Base-by-base conservation (phyloP, 1,140 invertebrate genomes). In the Heterodera schachtii region DNA sequence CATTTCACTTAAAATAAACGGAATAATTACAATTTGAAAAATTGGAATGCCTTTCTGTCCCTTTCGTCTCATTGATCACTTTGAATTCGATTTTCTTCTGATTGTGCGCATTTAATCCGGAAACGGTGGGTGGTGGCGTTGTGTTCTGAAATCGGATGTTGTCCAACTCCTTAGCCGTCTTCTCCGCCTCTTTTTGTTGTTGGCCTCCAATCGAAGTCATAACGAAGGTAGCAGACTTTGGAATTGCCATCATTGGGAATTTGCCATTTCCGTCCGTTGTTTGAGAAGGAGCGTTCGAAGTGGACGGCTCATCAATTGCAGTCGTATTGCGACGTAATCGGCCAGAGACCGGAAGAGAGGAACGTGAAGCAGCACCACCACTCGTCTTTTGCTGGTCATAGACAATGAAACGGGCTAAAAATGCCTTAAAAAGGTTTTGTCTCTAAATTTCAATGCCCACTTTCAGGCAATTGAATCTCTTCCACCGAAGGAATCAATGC, bases 341-440 rank as follows among this genome's bases (percentile, higher is more conserved):
- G 16, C 64, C 19, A 5, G 21, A 67, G 16, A 49, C 64, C 11
- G 70, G 43, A 16, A 70, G 41, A 16, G 77, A 9, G n/a, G 64
- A 46, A 70, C 49, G 66, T 71, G 76, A 21, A 13, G 47, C 43
- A 31, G 31, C 31, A 31, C 0, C 31, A 31, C 31, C 31, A 60
- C 44, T 44, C 66, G 52, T 41, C 66, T 83, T 77, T n/a, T n/a
- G 82, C 57, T 66, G 67, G 46, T 86, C 82, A 9, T 57, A 82
- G 43, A 88, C 73, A 46, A 87, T 77, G 76, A 77, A 86, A 67
- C 81, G 79, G 44, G 88, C 86, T 86, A 70, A 41, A 88, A 75
- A 41, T 31, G 31, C 31, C 31, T 31, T 31, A 31, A 31, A 31
- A 31, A 31, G 31, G 31, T 31, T 31, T 31, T 31, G 31, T 31